Conservation (phyloP, 1,140 invertebrate species). For the Vollenhovia emeryi region DNA sequence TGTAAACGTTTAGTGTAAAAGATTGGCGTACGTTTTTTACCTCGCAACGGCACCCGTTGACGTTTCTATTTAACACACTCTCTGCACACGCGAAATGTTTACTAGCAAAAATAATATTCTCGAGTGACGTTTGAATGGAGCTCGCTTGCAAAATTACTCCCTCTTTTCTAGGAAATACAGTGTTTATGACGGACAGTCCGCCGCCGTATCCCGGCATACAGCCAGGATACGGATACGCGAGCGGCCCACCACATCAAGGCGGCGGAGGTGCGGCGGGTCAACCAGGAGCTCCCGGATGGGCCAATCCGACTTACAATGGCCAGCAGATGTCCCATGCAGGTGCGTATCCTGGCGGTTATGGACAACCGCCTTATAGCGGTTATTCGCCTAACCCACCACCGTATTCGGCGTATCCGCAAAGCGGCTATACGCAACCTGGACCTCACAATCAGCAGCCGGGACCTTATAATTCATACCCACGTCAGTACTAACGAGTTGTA, state of each 20-base stretch:
- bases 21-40: not conserved
- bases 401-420: slow-evolving; percentile 75
- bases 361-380: slow-evolving; percentile 77
- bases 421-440: slow-evolving; percentile 61
- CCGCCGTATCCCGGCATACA: slow-evolving; percentile 97
- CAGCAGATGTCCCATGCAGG: slow-evolving; percentile 83
- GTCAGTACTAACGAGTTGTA: slow-evolving; percentile 64
- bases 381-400: slow-evolving; percentile 79
- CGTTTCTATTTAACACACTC: not conserved
- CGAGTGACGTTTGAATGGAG: too few relatives aligned
- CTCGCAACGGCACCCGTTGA: not conserved
- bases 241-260: slow-evolving; percentile 74
- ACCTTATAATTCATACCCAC: slow-evolving; percentile 68
- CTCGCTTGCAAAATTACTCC: not conserved
- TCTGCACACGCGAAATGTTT: not conserved
- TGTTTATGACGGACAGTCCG: slow-evolving; percentile 96
- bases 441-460: slow-evolving; percentile 66
- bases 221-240: slow-evolving; percentile 83
- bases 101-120: not conserved
- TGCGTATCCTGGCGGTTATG: slow-evolving; percentile 82
- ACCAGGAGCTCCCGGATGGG: slow-evolving; percentile 79
- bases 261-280: slow-evolving; percentile 69
- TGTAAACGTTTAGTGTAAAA: not conserved
- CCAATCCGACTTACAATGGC: slow-evolving; percentile 82
- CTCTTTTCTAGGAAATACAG: slow-evolving; percentile 89